Evolutionary conservation across 2,113 vertebrate genomes (phyloP).

Genomic region (Hiodon alosoides): DNA sequence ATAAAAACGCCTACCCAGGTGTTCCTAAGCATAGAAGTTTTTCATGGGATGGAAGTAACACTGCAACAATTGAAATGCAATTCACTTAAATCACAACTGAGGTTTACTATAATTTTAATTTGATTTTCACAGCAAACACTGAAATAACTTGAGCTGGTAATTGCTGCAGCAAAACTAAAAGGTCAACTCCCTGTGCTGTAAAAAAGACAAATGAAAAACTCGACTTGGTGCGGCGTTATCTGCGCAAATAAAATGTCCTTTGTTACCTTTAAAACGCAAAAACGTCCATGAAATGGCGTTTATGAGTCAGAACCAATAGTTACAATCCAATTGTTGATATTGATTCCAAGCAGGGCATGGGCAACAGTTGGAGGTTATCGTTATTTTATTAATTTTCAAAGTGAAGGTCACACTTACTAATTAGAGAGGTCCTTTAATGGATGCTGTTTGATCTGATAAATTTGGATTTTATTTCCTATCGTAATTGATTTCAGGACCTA

Average conservation of each 20-base stretch:
- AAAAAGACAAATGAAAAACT: constrained; percentile 24
- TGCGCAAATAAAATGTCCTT: constrained; percentile 18
- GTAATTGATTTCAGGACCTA: too few species aligned
- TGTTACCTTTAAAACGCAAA: constrained; percentile 21
- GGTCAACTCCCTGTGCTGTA: constrained; percentile 1
- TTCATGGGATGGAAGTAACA: background rate
- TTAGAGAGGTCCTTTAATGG: background rate
- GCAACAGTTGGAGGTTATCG: background rate
- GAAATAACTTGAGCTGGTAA: constrained; percentile 3
- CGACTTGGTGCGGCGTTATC: constrained; percentile 15
- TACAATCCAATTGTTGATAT: constrained; percentile 12
- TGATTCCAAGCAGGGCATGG: constrained; percentile 11
- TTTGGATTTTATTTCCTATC: too few species aligned
- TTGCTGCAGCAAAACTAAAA: constrained; percentile 17
- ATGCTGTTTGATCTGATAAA: background rate
- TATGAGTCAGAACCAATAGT: constrained; percentile 15
- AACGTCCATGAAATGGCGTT: constrained; percentile 12
- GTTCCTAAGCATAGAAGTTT: background rate
- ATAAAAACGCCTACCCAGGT: background rate
- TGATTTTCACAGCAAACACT: constrained; percentile 14
- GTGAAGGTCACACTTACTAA: constrained; percentile 1
- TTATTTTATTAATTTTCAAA: background rate
- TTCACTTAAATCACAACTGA: constrained; percentile 15
- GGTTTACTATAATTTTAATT: constrained; percentile 16
- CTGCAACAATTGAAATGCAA: constrained; percentile 5